Evolutionary conservation across 2,888 invertebrate genomes (phyloP).

Genomic region (Tetropium fuscum): DNA sequence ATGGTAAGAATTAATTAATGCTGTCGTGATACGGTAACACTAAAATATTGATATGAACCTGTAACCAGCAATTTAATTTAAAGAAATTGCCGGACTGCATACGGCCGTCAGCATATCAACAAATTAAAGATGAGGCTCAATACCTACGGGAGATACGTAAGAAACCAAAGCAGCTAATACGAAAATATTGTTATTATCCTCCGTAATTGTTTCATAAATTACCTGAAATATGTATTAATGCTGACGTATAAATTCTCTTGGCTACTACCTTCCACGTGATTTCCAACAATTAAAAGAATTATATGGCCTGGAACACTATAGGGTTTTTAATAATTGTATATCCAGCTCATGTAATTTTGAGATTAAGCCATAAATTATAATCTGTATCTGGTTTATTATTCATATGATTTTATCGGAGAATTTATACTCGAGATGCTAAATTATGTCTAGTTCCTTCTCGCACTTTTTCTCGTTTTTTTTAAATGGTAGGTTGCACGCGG

Average conservation of each 20-base stretch:
- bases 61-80: too few species aligned
- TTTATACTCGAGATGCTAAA: slow-evolving; percentile 23
- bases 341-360: slow-evolving; percentile 25
- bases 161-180: slow-evolving; percentile 18
- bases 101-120: too few species aligned
- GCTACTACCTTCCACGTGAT: slow-evolving; percentile 26
- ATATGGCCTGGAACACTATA: slow-evolving; percentile 28
- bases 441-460: slow-evolving; percentile 12
- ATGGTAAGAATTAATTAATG: too few species aligned
- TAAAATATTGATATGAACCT: too few species aligned
- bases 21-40: too few species aligned
- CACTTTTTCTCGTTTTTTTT: too few species aligned
- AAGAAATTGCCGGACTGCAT: too few species aligned
- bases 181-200: slow-evolving; percentile 36
- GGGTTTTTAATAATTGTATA: slow-evolving; percentile 32
- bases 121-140: too few species aligned
- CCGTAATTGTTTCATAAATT: slow-evolving; percentile 41
- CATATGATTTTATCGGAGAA: slow-evolving; percentile 30
- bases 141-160: too few species aligned
- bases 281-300: slow-evolving; percentile 34
- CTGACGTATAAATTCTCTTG: slow-evolving; percentile 33
- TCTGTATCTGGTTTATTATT: slow-evolving; percentile 34
- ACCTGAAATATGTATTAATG: slow-evolving; percentile 34
- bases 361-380: slow-evolving; percentile 34
- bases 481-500: too few species aligned